Percentiles rank a stretch among this genome's conserved stretches.
These are phyloP conservation scores for Heliornis fulica DNA, from an alignment of 2,113 vertebrate genomes.

Conservation along the genomic window DNA sequence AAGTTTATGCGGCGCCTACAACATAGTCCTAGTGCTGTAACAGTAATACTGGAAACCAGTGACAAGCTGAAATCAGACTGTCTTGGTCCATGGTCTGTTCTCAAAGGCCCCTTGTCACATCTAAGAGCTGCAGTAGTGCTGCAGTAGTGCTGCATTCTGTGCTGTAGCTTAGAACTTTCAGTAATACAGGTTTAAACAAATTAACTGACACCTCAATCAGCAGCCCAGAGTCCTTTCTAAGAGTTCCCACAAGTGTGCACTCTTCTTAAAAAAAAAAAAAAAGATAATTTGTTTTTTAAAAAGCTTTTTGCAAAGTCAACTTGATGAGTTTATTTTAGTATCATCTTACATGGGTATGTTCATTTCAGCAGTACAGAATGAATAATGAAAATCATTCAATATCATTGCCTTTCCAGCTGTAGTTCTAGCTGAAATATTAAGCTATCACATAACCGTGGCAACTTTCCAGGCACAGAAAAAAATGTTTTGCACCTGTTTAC, in stretches of 20 bases:
- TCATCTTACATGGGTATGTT: background rate
- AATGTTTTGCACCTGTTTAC: slow-evolving; percentile 52
- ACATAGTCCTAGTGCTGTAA: accelerated
- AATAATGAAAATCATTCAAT: slow-evolving; percentile 26
- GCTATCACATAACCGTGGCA: slow-evolving; percentile 52
- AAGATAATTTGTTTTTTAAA: background rate
- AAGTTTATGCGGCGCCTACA: background rate
- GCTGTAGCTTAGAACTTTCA: background rate
- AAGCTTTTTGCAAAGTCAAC: background rate
- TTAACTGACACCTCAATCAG: background rate
- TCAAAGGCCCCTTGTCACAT: background rate
- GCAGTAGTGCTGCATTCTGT: no score
- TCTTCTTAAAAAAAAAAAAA: background rate
- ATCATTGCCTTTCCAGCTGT: slow-evolving; percentile 42
- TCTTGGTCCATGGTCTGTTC: accelerated
- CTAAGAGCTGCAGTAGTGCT: background rate
- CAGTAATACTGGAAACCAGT: background rate
- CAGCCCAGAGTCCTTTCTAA: background rate
- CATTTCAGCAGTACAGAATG: background rate
- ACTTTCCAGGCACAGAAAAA: background rate
- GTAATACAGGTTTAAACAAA: background rate
- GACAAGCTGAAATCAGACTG: accelerated
- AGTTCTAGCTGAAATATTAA: slow-evolving; percentile 44
- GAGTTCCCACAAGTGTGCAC: background rate
- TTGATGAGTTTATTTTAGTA: background rate